Base-by-base conservation (phyloP, 2,797 vertebrate species). In the Yasuhikotakia modesta region DNA sequence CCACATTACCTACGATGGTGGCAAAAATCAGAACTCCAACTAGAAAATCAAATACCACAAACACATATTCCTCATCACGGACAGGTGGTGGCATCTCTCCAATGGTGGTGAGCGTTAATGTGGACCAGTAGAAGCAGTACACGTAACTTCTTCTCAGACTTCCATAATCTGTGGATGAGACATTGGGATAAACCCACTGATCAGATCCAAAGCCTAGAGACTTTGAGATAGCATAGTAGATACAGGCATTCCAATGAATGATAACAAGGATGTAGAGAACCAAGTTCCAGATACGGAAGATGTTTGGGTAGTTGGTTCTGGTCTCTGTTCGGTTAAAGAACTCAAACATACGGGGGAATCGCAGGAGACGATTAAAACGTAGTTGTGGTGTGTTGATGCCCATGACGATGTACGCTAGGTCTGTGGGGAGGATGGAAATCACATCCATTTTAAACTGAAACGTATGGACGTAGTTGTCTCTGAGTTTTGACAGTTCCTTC, bases 171-270 rank as follows among this genome's bases (percentile, higher is more conserved):
- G 95, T 93, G 45, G 95, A 93, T 0, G 95, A 95, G 19, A 93
- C 74, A 0, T 96, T 96, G 27, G 96, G 95, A 32, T 98, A 99
- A 68, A 99, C 97, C 97, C 97, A 99, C 0, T 91, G 91, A 85
- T 99, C 97, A 0, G 93, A 92, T 11, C 96, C 97, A 61, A 99
- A 94, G 43, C 97, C 97, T 46, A 99, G 93, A 57, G 93, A 90
- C 85, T 98, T 97, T 58, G 97, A 99, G 87, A 99, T 97, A 83
- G 95, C 96, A 0, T 95, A 99, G 78, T 97, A 99, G 19, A 93
- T 96, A 81, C 97, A 99, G 2, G 95, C 97, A 0, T 99, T 99
- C 97, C 97, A 99, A 86, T 99, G 97, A 81, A 99, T 99, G 84
- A 99, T 99, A 76, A 99, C 89, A 82, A 99, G 87, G 84, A 99